Evolutionary conservation across 2,888 invertebrate genomes (phyloP).

Genomic region (Callyntrura guangdongensis): DNA sequence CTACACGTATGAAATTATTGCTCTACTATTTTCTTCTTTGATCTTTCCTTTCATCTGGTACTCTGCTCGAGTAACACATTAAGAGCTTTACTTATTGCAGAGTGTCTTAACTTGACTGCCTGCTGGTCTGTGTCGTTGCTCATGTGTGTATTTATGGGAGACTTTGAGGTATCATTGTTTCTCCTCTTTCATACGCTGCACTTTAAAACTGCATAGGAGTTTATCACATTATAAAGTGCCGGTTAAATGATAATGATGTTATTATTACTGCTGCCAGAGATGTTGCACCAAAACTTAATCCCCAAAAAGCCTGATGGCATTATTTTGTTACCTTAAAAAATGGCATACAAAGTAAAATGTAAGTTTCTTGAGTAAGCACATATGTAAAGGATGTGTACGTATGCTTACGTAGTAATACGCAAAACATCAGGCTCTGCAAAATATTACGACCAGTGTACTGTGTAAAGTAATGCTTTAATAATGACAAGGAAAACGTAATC

Average conservation of each 20-base stretch:
- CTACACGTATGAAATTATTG: slow-evolving; percentile 19
- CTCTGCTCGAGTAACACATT: background rate
- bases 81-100: background rate
- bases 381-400: background rate
- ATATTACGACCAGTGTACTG: slow-evolving; percentile 2
- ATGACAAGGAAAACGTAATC: background rate
- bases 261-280: slow-evolving; percentile 53
- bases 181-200: background rate
- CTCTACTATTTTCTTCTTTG: slow-evolving; percentile 43
- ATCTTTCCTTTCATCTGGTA: slow-evolving; percentile 27
- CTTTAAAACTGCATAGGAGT: slow-evolving; percentile 16
- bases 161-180: background rate
- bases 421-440: background rate
- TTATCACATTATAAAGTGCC: slow-evolving; percentile 53
- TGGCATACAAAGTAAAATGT: background rate
- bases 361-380: background rate
- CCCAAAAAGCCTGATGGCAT: slow-evolving; percentile 41
- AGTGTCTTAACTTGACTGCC: slow-evolving; percentile 1
- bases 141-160: slow-evolving; percentile 13
- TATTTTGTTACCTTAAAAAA: slow-evolving; percentile 39
- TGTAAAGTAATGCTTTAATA: slow-evolving; percentile 7
- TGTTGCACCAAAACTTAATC: slow-evolving; percentile 67
- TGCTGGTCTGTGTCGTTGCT: background rate
- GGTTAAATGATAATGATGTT: slow-evolving; percentile 65
- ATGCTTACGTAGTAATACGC: background rate